phyloP scores from a whole-genome alignment of 2,113 vertebrate genomes.

The Myotis yumanensis region DNA sequence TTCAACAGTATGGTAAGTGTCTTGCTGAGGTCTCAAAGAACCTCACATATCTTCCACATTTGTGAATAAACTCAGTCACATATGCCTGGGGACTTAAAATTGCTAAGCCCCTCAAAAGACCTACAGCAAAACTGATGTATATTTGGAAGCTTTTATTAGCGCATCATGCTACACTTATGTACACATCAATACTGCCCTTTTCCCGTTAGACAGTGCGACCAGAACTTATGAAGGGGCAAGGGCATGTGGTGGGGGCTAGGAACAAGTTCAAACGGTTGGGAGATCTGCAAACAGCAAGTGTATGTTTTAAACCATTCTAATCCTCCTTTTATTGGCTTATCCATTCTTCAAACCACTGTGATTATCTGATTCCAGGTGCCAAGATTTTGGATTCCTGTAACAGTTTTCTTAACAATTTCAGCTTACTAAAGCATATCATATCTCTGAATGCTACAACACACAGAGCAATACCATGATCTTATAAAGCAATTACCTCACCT shows the following conservation, averaged over 20 bases:
- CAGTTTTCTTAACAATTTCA: constrained; percentile 26
- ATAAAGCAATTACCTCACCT: constrained; percentile 5
- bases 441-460: not conserved
- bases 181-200: not conserved
- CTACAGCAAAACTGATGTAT: not conserved
- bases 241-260: not conserved
- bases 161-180: not conserved
- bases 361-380: not conserved
- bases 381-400: not conserved
- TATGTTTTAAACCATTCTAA: not conserved
- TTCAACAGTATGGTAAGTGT: not conserved
- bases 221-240: not conserved
- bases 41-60: not conserved
- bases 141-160: not conserved
- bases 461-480: not conserved
- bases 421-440: constrained; percentile 6
- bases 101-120: not conserved
- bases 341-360: constrained; percentile 11
- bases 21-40: not conserved
- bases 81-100: constrained; percentile 1
- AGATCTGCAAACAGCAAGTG: not conserved
- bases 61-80: not conserved
- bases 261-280: not conserved
- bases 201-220: not conserved
- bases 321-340: not conserved